Conservation (phyloP, 2,113 vertebrate genomes). For the Menidia beryllina region DNA sequence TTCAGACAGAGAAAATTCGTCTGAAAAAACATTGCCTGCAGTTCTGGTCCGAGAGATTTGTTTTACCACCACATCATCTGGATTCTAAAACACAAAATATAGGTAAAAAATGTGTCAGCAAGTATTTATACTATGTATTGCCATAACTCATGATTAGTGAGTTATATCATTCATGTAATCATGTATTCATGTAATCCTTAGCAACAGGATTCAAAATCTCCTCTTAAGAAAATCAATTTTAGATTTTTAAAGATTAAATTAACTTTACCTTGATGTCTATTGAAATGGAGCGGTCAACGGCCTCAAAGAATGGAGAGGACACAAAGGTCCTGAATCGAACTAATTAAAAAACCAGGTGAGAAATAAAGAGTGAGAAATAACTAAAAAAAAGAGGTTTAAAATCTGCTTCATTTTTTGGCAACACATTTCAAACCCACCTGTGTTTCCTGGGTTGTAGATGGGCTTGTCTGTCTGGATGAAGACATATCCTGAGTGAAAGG, state of each 20-base stretch:
- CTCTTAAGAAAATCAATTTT: too few species aligned
- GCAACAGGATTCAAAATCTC: neutral
- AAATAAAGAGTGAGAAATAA: too few species aligned
- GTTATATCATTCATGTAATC: too few species aligned
- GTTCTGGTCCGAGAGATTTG: constrained; percentile 44
- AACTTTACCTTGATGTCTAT: constrained; percentile 75
- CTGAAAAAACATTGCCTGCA: constrained; percentile 36
- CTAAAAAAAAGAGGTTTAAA: too few species aligned
- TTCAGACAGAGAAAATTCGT: constrained; percentile 66
- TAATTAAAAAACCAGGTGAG: constrained; percentile 26
- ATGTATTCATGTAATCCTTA: neutral
- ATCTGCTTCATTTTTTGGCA: neutral
- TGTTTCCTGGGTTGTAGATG: constrained; percentile 81
- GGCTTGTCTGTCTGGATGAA: constrained; percentile 84
- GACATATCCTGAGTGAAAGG: constrained; percentile 80
- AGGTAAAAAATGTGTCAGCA: neutral
- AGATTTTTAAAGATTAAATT: too few species aligned
- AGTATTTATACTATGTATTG: neutral
- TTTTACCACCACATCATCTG: constrained; percentile 74
- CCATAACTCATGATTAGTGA: neutral
- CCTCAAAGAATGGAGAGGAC: constrained; percentile 70
- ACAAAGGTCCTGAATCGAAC: constrained; percentile 73
- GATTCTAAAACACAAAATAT: constrained; percentile 59
- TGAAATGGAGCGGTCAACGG: constrained; percentile 54
- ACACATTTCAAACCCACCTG: constrained; percentile 49